Evolutionary conservation across 2,888 invertebrate species (phyloP), one percentile per base, ranked within the genome.

Genomic region (Acheta domesticus): DNA sequence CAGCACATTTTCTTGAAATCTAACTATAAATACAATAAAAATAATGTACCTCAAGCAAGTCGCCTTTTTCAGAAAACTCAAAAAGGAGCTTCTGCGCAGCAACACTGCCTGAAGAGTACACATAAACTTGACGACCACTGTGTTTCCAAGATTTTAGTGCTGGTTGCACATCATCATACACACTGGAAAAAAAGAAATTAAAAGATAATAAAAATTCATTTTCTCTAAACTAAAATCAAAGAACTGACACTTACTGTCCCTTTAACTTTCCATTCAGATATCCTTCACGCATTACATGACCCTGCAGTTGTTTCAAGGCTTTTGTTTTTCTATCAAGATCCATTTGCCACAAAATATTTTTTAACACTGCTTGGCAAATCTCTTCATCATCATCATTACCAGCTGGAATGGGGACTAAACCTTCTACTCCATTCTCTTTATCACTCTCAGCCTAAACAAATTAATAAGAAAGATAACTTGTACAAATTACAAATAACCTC

Each of bases 61-160:
- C 93, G 0, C 98, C 98, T 76, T 91, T 89, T 21, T 88, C 87
- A 3, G 96, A 92, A 86, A 95, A 89, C 0, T 89, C 89, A 86
- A 98, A 97, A 5, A 98, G 89, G 14, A 97, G 89, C 85, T 96
- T 94, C 86, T 98, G 98, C 19, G 97, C 95, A 84, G 94, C 93
- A 1, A 96, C 92, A 79, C 96, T 96, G 77, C 97, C 98, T 48
- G 97, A 97, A 0, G 98, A 98, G 86, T 95, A 98, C 81, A 97
- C 92, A 85, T 92, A 96, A 77, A 98, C 88, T 82, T 90, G 91
- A 62, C 91, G 90, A 48, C 92, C 93, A 19, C 89, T 87, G 5
- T 91, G 88, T 4, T 89, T 90, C 93, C 97, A 94, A 81, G 89
- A 87, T 84, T 93, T 89, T 77, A 98, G 89, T 1, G 93, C 92